Evolutionary conservation across 1,140 invertebrate genomes (phyloP), one percentile per base, ranked within the genome.

Genomic region (Schlechtendalia chinensis): DNA sequence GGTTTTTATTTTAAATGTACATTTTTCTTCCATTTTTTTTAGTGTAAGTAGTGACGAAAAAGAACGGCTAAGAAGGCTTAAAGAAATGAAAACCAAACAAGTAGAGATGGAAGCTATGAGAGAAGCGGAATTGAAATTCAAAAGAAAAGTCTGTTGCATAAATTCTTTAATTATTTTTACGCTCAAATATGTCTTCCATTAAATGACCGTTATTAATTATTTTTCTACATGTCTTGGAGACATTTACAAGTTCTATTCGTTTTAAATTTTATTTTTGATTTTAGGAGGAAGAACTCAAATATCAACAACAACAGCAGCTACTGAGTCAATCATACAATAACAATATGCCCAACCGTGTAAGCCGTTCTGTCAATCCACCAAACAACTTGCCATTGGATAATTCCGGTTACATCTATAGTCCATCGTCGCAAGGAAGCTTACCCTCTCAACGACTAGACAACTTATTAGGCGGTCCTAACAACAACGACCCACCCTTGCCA

Each of bases 401-500:
- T 47, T 79, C 75, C 45, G 75, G 75, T 63, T 79, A 79, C 61
- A 58, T 63, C 17, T 81, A 63, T 71, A 75, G 24, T 29, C 29
- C 72, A 6, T 47, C 71, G 32, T 54, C 81, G 16, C 72, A 65
- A 32, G 56, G 59, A 45, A 63, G 71, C 24, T 32, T 77, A 50
- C 80, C 82, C 19, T 82, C 82, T 24, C 83, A 82, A 61, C 67
- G 82, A 16, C 47, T 83, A 39, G 83, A 83, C 32, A 82, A 71
- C 53, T 72, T 83, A 61, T 6, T 83, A 10, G 86, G 86, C 82
- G 58, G 75, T 4, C 85, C 85, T 63, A 85, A 83, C 22, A 83
- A 85, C 72, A 85, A 84, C 27, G 82, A 87, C 39, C 89, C 91
- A 39, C 92, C 92, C 22, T 88, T 91, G 71, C 92, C 92, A 24